Evolutionary conservation across 23 tunicate species (phyloP), one percentile per base, ranked within the genome.

Genomic region (Styela clava): DNA sequence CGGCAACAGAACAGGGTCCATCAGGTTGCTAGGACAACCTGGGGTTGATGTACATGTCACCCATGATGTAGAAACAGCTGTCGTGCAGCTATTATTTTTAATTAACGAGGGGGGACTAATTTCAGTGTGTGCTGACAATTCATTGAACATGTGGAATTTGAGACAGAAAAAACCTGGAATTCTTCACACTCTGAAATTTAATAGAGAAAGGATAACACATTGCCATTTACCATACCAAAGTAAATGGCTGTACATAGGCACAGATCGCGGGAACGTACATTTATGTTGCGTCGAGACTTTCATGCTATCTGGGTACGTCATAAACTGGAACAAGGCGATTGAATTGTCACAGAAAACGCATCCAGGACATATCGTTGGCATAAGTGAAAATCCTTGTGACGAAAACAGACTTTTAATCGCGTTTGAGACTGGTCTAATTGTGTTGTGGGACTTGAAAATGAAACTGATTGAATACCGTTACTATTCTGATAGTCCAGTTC

Each of bases 311-410:
- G 89, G 94, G n/a, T 94, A 94, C 52, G 76, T 79, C 7, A 85
- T 94, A 31, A 87, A 79, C 68, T 94, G 98, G 98, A 94, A 94
- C 72, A 88, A 88, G 70, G 94, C 89, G 24, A 94, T 91, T 69
- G 89, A 86, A 69, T 34, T 91, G 84, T 85, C 87, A 22, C 97
- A 91, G 78, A 86, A 83, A 61, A 78, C 79, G n/a, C 98, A 84
- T 76, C 98, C 98, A 21, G 98, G 98, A 0, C 73, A 77, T 0
- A 86, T 94, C 19, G 85, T 87, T 19, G 73, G 70, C 20, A 85
- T 94, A 12, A 34, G 70, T 26, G 94, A 94, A 76, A 87, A 88
- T 63, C 98, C 98, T 5, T 69, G 64, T 61, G 92, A 94, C 69
- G 85, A 88, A 76, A 73, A 79, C 72, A 84, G 76, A 69, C 69